Evolutionary conservation across 2,113 vertebrate genomes (phyloP).

Genomic region (Rhea americana): DNA sequence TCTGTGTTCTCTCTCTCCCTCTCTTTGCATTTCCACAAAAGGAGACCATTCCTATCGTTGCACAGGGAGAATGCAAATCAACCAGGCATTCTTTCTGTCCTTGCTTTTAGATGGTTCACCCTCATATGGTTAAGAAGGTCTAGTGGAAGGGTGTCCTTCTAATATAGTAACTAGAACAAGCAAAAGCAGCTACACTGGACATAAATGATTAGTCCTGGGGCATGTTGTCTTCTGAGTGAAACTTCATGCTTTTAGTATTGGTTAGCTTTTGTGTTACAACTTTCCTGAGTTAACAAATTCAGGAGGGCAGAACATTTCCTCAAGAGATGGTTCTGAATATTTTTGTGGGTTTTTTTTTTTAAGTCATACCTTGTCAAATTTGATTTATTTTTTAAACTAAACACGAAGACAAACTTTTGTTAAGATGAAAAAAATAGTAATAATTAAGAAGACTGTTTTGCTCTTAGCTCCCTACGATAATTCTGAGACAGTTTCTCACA

Average conservation of each 20-base stretch:
- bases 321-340: not conserved
- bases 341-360: not conserved
- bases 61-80: not conserved
- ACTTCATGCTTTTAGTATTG: not conserved
- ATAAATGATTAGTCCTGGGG: not conserved
- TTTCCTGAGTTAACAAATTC: not conserved
- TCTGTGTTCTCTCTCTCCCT: not conserved
- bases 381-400: not conserved
- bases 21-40: not conserved
- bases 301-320: rapidly evolving
- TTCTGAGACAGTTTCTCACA: not conserved
- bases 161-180: not conserved
- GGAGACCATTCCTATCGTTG: not conserved
- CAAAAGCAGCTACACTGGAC: not conserved
- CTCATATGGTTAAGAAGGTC: not conserved
- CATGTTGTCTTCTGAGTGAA: not conserved
- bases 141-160: not conserved
- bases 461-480: not conserved
- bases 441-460: not conserved
- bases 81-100: not conserved
- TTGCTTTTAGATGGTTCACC: not conserved
- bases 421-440: not conserved
- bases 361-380: not conserved
- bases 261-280: not conserved
- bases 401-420: not conserved